Evolutionary conservation across 2,888 invertebrate genomes (phyloP).

Genomic region (Ormyrus labotus): DNA sequence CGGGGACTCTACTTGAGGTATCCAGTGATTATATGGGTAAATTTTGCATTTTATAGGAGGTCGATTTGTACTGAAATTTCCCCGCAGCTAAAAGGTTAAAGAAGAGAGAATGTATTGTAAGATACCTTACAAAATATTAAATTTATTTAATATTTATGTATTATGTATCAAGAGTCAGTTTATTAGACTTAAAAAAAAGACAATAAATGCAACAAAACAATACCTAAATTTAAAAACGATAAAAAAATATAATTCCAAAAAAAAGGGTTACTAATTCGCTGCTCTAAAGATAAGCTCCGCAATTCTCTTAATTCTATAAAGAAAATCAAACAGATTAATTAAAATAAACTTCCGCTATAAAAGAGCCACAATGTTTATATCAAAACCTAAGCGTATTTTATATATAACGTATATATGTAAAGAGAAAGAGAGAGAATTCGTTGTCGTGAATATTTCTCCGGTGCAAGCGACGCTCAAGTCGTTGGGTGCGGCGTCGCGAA

Average conservation of each 20-base stretch:
- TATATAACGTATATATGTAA: constrained; percentile 44
- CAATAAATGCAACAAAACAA: constrained; percentile 35
- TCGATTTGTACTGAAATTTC: no score
- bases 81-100: no score
- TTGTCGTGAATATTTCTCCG: constrained; percentile 45
- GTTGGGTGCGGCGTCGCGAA: constrained; percentile 63
- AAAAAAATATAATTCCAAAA: neutral
- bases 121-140: constrained; percentile 11
- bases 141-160: constrained; percentile 29
- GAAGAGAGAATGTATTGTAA: neutral
- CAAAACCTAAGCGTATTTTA: constrained; percentile 45
- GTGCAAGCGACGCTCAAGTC: constrained; percentile 65
- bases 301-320: constrained; percentile 19
- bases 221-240: constrained; percentile 13
- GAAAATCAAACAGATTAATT: constrained; percentile 36
- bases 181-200: constrained; percentile 37
- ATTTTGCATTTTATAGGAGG: no score
- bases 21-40: no score
- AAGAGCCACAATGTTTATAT: constrained; percentile 7
- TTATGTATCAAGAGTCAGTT: neutral
- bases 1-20: no score
- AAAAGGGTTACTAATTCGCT: neutral
- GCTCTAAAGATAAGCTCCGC: neutral
- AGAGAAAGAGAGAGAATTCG: constrained; percentile 17
- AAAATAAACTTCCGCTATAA: constrained; percentile 22